These are phyloP conservation scores for Callithrix jacchus DNA, from an alignment of 2,113 vertebrate genomes.

Conservation along the genomic window DNA sequence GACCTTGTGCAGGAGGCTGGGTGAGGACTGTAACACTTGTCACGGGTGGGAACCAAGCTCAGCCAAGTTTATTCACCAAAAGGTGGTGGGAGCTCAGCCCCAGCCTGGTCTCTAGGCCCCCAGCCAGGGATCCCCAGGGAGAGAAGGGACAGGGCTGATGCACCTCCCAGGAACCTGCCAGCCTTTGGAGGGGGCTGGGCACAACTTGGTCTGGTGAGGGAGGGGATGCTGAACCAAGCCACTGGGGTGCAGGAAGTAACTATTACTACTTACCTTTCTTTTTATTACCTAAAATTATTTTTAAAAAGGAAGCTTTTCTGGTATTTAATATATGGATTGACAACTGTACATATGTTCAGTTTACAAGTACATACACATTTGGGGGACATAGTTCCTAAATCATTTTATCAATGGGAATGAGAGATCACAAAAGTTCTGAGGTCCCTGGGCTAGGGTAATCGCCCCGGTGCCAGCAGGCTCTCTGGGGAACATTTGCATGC, in stretches of 20 bases:
- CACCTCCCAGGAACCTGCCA: background rate
- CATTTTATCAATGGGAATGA: background rate
- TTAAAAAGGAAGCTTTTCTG: background rate
- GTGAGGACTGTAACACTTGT: background rate
- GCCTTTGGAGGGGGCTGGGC: background rate
- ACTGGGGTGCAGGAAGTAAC: background rate
- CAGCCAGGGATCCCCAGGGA: background rate
- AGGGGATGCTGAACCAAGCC: background rate
- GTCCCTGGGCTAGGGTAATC: background rate
- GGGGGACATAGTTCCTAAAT: background rate
- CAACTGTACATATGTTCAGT: background rate
- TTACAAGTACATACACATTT: background rate
- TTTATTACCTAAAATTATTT: background rate
- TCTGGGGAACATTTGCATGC: background rate
- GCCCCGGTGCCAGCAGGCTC: fast-evolving
- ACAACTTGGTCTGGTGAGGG: background rate
- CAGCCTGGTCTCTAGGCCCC: background rate
- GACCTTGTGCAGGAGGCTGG: background rate
- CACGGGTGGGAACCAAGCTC: background rate
- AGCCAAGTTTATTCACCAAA: background rate
- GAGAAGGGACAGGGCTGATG: too few species aligned
- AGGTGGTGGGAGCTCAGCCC: background rate
- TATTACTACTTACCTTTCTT: background rate
- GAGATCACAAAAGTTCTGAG: background rate
- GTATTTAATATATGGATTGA: background rate